These are phyloP conservation scores for Liopterus haemorrhoidalis DNA, from an alignment of 2,888 invertebrate genomes.

Conservation along the genomic window DNA sequence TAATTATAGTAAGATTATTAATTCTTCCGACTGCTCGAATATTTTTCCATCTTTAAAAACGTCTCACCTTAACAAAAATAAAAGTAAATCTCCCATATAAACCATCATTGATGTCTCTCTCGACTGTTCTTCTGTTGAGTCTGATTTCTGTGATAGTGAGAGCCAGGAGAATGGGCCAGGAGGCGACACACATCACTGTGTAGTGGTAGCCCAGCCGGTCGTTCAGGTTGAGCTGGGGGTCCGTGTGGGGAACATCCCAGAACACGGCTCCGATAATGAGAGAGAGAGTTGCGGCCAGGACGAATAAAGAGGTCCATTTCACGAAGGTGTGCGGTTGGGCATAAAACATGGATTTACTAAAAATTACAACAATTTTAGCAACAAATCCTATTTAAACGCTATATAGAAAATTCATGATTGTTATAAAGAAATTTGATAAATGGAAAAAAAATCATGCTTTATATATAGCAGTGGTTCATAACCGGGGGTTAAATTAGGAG, in stretches of 20 bases:
- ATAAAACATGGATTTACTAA: conserved; percentile 64
- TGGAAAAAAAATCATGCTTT: background rate
- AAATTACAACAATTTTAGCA: conserved; percentile 28
- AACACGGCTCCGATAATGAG: conserved; percentile 80
- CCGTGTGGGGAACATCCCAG: conserved; percentile 79
- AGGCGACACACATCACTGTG: conserved; percentile 67
- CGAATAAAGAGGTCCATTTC: conserved; percentile 69
- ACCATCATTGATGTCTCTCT: conserved; percentile 73
- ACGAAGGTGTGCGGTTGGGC: conserved; percentile 81
- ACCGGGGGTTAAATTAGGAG: no score
- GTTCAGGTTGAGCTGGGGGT: conserved; percentile 65
- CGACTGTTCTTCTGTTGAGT: conserved; percentile 58
- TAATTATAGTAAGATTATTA: no score
- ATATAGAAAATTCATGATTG: background rate
- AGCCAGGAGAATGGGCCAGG: conserved; percentile 71
- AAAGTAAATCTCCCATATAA: conserved; percentile 75
- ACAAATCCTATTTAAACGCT: background rate
- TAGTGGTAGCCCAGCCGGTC: conserved; percentile 85
- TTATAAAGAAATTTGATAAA: conserved; percentile 7
- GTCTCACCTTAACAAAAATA: conserved; percentile 73
- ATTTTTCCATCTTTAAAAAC: no score
- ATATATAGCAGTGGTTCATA: no score
- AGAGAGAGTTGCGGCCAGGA: conserved; percentile 76
- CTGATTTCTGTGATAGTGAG: conserved; percentile 55
- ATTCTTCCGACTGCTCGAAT: no score